phyloP scores from a whole-genome alignment of 2,797 vertebrate genomes.

The Pempheris klunzingeri region DNA sequence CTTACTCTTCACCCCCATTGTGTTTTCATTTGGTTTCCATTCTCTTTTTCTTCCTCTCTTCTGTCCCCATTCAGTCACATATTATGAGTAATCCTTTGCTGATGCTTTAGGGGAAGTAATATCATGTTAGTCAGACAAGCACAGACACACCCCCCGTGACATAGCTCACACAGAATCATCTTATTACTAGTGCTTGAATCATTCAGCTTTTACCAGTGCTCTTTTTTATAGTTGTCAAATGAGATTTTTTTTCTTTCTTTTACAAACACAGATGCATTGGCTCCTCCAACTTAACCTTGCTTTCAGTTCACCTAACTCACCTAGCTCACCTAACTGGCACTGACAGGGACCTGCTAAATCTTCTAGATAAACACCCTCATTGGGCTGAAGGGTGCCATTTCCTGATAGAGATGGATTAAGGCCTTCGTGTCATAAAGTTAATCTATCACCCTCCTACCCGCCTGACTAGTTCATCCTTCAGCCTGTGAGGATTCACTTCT shows the following conservation, averaged over 20 bases:
- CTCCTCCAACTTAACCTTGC: slow-evolving; percentile 4
- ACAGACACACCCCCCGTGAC: background rate
- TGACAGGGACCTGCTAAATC: slow-evolving; percentile 48
- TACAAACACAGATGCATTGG: background rate
- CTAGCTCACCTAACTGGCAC: slow-evolving; percentile 29
- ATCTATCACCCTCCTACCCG: slow-evolving; percentile 2
- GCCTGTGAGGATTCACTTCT: slow-evolving; percentile 3
- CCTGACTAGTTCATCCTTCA: slow-evolving; percentile 1
- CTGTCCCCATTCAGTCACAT: slow-evolving; percentile 29
- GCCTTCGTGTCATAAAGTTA: slow-evolving; percentile 18
- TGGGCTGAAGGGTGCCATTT: slow-evolving; percentile 30
- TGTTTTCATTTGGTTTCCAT: slow-evolving; percentile 13
- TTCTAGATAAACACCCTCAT: slow-evolving; percentile 32
- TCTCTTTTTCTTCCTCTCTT: background rate
- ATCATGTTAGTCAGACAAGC: slow-evolving; percentile 39
- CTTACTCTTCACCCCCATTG: background rate
- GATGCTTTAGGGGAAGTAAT: slow-evolving; percentile 21
- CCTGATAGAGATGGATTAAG: slow-evolving; percentile 41
- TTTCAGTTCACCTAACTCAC: slow-evolving; percentile 28
- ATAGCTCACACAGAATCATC: background rate
- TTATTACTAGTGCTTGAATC: slow-evolving; percentile 31
- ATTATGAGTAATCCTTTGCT: slow-evolving; percentile 50
- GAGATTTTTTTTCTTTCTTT: background rate
- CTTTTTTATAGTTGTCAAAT: background rate
- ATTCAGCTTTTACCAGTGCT: background rate